Base-by-base conservation (phyloP, 2,888 invertebrate genomes). In the Helleia helle region DNA sequence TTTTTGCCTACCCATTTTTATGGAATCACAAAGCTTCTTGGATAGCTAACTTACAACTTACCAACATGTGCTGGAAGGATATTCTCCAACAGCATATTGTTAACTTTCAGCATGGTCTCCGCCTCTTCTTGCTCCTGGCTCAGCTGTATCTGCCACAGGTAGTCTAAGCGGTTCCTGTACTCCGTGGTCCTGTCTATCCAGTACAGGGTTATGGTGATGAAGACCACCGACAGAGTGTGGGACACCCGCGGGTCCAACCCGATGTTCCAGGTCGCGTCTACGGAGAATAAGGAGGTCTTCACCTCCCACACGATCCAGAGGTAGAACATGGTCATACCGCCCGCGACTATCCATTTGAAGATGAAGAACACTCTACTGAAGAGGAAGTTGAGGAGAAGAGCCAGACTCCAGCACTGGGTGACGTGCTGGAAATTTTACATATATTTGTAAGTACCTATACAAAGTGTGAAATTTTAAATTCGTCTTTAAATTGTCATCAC, bases 21-120 rank as follows among this genome's bases (percentile, higher is more conserved):
- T n/a, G n/a, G n/a, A n/a, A n/a, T n/a, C n/a, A n/a, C n/a, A n/a
- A n/a, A n/a, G n/a, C n/a, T n/a, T n/a, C n/a, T n/a, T n/a, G n/a
- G n/a, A n/a, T n/a, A n/a, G n/a, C n/a, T n/a, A 30, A 25, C 11
- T 37, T n/a, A 22, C 29, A 25, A 61, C 88, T 63, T 69, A 94
- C 94, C 96, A 49, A 98, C 97, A 71, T 97, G 96, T 12, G 90
- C 89, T 0, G 98, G 98, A 26, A 98, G 83, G 59, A 98, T 97
- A 66, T 98, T 98, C 59, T 94, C 91, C 26, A 98, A 86, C 25
- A 98, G 84, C 72, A 95, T 90, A 58, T 92, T 94, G 70, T 97
- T 97, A 0, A 96, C 92, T 54, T 91, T 91, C 49, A 95, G 90
- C 66, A 93, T 94, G n/a, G 91, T 90, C 53, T 92, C 89, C 0